Evolutionary conservation across 2,113 vertebrate species (phyloP).

Genomic region (Eleginops maclovinus): DNA sequence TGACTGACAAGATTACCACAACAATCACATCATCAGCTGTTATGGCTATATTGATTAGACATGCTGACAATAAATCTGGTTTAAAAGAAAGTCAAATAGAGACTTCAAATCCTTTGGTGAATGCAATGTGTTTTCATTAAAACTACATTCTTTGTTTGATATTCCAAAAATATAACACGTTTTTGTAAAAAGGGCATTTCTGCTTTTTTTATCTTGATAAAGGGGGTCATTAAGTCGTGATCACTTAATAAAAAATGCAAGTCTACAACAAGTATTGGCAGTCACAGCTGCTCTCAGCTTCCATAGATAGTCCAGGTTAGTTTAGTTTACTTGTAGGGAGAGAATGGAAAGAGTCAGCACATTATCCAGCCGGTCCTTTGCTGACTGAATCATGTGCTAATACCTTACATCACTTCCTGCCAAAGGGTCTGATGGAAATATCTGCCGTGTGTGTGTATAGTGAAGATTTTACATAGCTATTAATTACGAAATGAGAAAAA

Average conservation of each 20-base stretch:
- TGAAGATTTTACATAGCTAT: conserved; percentile 81
- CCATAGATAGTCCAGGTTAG: conserved; percentile 63
- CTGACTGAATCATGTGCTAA: conserved; percentile 81
- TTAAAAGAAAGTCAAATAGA: neutral
- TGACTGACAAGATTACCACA: neutral
- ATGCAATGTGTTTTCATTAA: conserved; percentile 1
- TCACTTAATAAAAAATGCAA: neutral
- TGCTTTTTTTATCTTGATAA: conserved; percentile 11
- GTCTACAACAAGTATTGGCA: neutral
- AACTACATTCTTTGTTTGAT: neutral
- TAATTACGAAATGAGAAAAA: conserved; percentile 71
- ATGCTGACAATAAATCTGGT: neutral
- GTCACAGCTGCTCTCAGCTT: conserved; percentile 29
- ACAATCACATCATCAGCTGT: neutral
- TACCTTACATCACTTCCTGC: conserved; percentile 90
- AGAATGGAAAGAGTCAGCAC: conserved; percentile 61
- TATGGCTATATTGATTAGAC: neutral
- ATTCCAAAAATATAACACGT: neutral
- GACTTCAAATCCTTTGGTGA: neutral
- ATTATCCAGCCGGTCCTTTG: conserved; percentile 82
- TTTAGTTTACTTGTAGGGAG: conserved; percentile 46
- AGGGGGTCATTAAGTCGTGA: neutral
- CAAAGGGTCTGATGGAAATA: conserved; percentile 88
- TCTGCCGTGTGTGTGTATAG: conserved; percentile 84
- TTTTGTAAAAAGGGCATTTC: conserved; percentile 5